Conservation (phyloP, 64 coral and sea anemone species). For the Trachythela sp. region DNA sequence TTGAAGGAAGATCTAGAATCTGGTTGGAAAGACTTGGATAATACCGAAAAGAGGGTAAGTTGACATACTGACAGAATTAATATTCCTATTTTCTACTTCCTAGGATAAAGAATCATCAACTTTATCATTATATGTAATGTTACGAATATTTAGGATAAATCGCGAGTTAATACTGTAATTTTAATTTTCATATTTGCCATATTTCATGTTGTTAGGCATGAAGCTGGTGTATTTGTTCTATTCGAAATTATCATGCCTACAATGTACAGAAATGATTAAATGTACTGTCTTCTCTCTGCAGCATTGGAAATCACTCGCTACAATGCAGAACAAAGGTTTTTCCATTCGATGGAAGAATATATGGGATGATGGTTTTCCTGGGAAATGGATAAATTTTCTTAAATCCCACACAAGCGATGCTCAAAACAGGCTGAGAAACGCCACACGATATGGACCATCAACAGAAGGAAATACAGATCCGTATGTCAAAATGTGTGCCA, state of each 20-base stretch:
- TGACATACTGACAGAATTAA: not conserved
- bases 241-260: too few species aligned
- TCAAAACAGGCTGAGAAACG: not conserved
- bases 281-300: too few species aligned
- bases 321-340: not conserved
- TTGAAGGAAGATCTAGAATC: not conserved
- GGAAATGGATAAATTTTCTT: not conserved
- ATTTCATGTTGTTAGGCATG: too few species aligned
- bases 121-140: too few species aligned
- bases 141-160: not conserved
- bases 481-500: not conserved
- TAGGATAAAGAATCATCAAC: too few species aligned
- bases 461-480: not conserved
- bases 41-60: not conserved
- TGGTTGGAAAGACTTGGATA: not conserved
- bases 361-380: not conserved
- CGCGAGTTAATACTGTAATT: not conserved
- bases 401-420: not conserved
- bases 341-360: not conserved
- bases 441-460: not conserved
- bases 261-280: too few species aligned
- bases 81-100: too few species aligned
- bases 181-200: too few species aligned
- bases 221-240: too few species aligned
- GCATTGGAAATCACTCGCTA: not conserved